Percentiles rank a stretch among this genome's conserved stretches.
Conservation (phyloP, 1,140 invertebrate species). For the Trypoxylus dichotomus region DNA sequence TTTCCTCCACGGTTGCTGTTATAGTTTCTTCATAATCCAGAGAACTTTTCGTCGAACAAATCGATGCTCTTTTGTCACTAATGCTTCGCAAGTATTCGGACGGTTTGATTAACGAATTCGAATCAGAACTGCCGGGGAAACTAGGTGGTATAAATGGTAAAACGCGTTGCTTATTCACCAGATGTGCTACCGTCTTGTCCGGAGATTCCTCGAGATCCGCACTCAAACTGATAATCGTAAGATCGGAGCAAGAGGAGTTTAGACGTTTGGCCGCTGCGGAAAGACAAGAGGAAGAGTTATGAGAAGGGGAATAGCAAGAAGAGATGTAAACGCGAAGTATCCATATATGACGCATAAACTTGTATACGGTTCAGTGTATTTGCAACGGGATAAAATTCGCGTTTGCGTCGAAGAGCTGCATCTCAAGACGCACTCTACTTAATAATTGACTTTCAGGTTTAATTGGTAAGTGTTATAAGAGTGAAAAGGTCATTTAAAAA, state of each 20-base stretch:
- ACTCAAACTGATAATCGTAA: constrained; percentile 51
- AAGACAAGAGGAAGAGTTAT: constrained; percentile 31
- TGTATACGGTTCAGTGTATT: not conserved
- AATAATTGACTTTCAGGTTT: constrained; percentile 39
- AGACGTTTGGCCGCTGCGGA: constrained; percentile 45
- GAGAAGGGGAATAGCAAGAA: constrained; percentile 16
- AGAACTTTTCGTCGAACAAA: constrained; percentile 48
- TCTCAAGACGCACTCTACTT: not conserved
- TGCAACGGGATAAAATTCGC: constrained; percentile 2
- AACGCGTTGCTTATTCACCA: constrained; percentile 80
- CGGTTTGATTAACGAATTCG: constrained; percentile 84
- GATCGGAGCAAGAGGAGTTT: constrained; percentile 51
- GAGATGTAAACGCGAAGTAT: not conserved
- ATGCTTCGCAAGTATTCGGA: constrained; percentile 88
- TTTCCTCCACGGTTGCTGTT: constrained; percentile 32
- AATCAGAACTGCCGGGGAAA: constrained; percentile 70
- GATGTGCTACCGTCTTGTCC: constrained; percentile 60
- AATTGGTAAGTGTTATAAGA: constrained; percentile 43
- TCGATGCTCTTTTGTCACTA: constrained; percentile 62
- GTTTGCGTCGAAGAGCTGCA: constrained; percentile 1
- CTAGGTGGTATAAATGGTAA: constrained; percentile 86
- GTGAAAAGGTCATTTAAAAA: not conserved
- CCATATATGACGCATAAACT: not conserved
- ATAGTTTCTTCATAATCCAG: constrained; percentile 41
- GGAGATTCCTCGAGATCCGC: constrained; percentile 47